These are phyloP conservation scores for Athetis lepigone DNA, from an alignment of 2,888 invertebrate species.

Conservation along the genomic window DNA sequence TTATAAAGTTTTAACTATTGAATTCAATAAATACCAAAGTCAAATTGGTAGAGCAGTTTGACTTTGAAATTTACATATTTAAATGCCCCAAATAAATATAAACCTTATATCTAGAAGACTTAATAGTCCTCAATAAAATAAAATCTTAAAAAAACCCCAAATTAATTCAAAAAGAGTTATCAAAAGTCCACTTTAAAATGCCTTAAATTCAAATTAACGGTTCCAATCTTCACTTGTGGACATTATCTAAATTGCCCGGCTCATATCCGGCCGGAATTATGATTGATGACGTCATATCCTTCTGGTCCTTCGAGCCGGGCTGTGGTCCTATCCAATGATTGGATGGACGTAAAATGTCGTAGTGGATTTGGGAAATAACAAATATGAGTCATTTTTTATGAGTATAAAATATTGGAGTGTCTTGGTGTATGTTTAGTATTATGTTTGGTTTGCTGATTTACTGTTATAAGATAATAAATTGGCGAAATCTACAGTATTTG, in stretches of 20 bases:
- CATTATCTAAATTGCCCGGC: conserved; percentile 65
- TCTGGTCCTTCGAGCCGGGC: conserved; percentile 34
- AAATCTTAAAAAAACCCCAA: background rate
- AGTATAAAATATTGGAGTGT: background rate
- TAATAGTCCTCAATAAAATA: background rate
- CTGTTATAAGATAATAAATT: too few relatives aligned
- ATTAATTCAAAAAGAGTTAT: conserved; percentile 11
- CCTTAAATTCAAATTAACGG: conserved; percentile 51
- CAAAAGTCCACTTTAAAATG: conserved; percentile 29
- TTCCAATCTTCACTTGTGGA: conserved; percentile 46
- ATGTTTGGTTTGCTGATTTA: background rate
- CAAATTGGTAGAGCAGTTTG: too few relatives aligned
- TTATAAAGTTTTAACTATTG: too few relatives aligned
- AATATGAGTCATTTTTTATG: conserved; percentile 13
- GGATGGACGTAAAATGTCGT: conserved; percentile 37
- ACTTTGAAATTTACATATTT: too few relatives aligned
- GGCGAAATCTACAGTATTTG: too few relatives aligned
- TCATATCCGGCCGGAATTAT: conserved; percentile 58
- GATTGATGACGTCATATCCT: conserved; percentile 62
- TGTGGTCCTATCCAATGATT: conserved; percentile 33
- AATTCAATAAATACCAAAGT: too few relatives aligned
- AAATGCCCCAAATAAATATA: too few relatives aligned
- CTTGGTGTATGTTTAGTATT: background rate
- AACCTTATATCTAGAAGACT: too few relatives aligned
- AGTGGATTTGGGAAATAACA: conserved; percentile 25